phyloP scores from a whole-genome alignment of 2,113 vertebrate genomes.

The Bos indicus region DNA sequence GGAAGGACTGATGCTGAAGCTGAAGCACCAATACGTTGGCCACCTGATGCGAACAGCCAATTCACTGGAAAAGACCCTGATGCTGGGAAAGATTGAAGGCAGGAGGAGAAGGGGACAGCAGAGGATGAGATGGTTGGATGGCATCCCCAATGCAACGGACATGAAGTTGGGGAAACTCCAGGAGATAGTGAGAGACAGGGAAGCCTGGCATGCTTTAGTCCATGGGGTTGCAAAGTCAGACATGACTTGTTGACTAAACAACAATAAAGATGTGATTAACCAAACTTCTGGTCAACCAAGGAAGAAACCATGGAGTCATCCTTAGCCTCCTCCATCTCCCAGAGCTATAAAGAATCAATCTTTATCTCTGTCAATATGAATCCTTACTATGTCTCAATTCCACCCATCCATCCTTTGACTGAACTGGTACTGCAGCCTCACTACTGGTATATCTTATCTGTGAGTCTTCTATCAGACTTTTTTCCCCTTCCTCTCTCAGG shows the following conservation, averaged over 20 bases:
- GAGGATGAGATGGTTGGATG: not conserved
- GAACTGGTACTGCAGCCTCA: not conserved
- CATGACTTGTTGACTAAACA: not conserved
- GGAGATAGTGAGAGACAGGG: not conserved
- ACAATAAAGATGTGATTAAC: not conserved
- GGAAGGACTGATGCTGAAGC: not conserved
- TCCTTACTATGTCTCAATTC: accelerated
- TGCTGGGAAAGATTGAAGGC: not conserved
- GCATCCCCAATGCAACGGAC: not conserved
- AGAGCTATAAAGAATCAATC: accelerated
- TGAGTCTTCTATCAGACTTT: accelerated
- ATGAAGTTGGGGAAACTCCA: not conserved
- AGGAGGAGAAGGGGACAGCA: not conserved
- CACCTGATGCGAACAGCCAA: accelerated
- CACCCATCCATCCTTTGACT: accelerated
- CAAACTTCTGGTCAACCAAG: no score
- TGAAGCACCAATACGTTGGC: not conserved
- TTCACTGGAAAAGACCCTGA: not conserved
- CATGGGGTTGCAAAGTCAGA: not conserved
- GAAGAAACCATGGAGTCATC: not conserved
- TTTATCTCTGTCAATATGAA: accelerated
- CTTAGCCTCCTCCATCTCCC: not conserved
- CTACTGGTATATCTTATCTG: accelerated
- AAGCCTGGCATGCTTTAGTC: not conserved
- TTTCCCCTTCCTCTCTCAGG: no score